These are phyloP conservation scores for Xiphophorus couchianus DNA, from an alignment of 2,113 vertebrate genomes.

Conservation along the genomic window DNA sequence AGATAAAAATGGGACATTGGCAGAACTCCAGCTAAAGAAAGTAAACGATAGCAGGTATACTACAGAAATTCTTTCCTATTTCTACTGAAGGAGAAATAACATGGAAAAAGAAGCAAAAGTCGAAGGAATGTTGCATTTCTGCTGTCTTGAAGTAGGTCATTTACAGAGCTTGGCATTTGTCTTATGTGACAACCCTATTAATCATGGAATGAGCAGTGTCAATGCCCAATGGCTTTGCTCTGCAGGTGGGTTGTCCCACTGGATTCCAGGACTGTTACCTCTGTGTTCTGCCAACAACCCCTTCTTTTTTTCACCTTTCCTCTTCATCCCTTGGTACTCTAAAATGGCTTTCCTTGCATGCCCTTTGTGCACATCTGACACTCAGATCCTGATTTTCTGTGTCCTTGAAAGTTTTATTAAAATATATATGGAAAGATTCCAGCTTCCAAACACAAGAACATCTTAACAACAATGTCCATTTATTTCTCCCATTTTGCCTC, in stretches of 20 bases:
- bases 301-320: conserved; percentile 8
- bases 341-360: conserved; percentile 24
- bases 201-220: conserved; percentile 65
- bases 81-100: conserved; percentile 19
- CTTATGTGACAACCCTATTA: conserved; percentile 76
- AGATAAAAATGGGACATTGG: conserved; percentile 34
- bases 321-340: conserved; percentile 21
- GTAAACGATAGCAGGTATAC: neutral
- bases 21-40: conserved; percentile 25
- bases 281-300: conserved; percentile 37
- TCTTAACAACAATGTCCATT: neutral
- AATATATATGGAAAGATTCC: neutral
- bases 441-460: neutral
- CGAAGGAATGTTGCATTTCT: conserved; percentile 13
- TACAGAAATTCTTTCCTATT: neutral
- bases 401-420: conserved; percentile 27
- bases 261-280: conserved; percentile 54
- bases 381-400: neutral
- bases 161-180: conserved; percentile 72
- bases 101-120: neutral
- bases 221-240: conserved; percentile 62
- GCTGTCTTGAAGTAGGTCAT: conserved; percentile 73
- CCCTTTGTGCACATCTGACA: conserved; percentile 20
- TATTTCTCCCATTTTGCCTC: neutral
- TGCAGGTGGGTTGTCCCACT: conserved; percentile 68